Conservation (phyloP, 2,888 invertebrate species). For the Schizotus pectinicornis region DNA sequence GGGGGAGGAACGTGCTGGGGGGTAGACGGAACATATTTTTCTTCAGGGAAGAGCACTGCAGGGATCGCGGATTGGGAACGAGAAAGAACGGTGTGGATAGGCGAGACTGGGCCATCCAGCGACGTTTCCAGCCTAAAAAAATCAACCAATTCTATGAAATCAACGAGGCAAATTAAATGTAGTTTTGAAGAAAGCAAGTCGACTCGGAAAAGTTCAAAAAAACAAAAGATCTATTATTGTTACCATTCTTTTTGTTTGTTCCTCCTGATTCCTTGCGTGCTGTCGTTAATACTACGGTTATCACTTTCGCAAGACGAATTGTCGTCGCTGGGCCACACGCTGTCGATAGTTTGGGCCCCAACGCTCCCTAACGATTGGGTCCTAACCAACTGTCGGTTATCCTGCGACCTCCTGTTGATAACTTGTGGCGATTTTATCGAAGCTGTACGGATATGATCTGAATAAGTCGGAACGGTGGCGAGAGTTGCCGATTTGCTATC, state of each 20-base stretch:
- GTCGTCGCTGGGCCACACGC: conserved; percentile 57
- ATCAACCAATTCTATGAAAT: conserved; percentile 16
- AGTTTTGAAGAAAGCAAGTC: not conserved
- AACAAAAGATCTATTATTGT: conserved; percentile 7
- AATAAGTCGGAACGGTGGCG: conserved; percentile 45
- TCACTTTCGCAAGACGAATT: conserved; percentile 58
- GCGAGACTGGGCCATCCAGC: conserved; percentile 53
- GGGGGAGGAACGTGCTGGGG: conserved; percentile 34
- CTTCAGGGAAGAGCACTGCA: conserved; percentile 41
- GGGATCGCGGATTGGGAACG: conserved; percentile 45
- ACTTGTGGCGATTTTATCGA: conserved; percentile 50
- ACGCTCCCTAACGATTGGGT: conserved; percentile 68
- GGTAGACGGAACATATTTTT: conserved; percentile 38
- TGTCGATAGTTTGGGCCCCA: conserved; percentile 57
- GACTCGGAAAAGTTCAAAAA: conserved; percentile 2
- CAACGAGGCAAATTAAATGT: conserved; percentile 8
- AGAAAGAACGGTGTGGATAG: conserved; percentile 40
- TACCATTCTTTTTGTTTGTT: conserved; percentile 59
- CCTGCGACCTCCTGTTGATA: conserved; percentile 48
- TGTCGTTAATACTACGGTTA: conserved; percentile 50
- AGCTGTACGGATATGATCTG: conserved; percentile 47
- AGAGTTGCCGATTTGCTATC: conserved; percentile 54
- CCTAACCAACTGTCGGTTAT: conserved; percentile 59
- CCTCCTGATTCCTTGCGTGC: conserved; percentile 46
- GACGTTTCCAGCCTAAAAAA: conserved; percentile 56